Conservation (phyloP, 2,888 invertebrate species). For the Lumbricus terrestris region DNA sequence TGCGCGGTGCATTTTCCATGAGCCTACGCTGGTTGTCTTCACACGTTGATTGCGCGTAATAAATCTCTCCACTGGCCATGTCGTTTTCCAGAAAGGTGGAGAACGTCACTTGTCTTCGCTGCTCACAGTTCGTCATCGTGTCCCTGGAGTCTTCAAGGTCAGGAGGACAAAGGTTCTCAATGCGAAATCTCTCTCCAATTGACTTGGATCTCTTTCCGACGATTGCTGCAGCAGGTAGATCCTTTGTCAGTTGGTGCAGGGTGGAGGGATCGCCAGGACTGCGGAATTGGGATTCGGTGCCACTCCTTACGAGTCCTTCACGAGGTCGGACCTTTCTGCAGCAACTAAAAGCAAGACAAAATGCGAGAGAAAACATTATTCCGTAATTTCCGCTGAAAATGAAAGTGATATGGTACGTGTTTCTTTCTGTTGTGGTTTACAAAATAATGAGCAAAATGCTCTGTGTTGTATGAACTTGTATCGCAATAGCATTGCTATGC, state of each 20-base stretch:
- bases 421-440: background rate
- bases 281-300: background rate
- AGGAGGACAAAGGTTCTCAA: background rate
- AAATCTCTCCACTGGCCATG: background rate
- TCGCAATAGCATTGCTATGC: background rate
- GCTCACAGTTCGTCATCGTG: background rate
- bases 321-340: background rate
- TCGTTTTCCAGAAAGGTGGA: conserved; percentile 6
- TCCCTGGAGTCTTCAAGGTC: background rate
- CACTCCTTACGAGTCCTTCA: background rate
- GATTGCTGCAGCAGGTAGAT: background rate
- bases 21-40: background rate
- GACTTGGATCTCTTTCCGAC: background rate
- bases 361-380: background rate
- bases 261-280: background rate
- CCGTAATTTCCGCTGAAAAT: too few species aligned
- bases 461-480: too few species aligned
- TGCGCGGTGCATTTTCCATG: too few species aligned
- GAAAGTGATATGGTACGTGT: background rate
- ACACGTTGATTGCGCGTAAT: background rate
- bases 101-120: background rate
- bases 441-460: too few species aligned
- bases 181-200: background rate
- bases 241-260: background rate
- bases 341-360: background rate